Conservation (phyloP, 1,140 invertebrate genomes). For the Drosophila bocqueti region DNA sequence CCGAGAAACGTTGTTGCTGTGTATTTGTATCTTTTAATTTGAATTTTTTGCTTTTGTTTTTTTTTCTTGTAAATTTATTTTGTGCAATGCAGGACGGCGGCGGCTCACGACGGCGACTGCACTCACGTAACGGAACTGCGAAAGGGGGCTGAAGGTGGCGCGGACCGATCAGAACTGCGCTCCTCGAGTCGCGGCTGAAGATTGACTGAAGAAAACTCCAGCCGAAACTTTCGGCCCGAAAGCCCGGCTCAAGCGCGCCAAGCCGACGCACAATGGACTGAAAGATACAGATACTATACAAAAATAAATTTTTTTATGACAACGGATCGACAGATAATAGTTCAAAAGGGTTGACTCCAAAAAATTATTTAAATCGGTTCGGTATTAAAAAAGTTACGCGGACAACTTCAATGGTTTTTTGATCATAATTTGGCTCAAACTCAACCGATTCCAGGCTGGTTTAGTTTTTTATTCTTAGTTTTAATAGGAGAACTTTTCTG, state of each 20-base stretch:
- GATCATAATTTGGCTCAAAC: too few relatives aligned
- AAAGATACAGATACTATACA: too few relatives aligned
- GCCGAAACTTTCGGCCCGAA: neutral
- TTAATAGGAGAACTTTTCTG: too few relatives aligned
- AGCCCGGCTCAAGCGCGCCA: constrained; percentile 4
- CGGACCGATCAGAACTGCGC: constrained; percentile 21
- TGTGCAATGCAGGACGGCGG: constrained; percentile 32
- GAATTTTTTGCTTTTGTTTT: neutral
- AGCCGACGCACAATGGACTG: neutral
- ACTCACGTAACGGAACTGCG: constrained; percentile 58
- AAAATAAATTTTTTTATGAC: too few relatives aligned
- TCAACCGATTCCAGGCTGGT: too few relatives aligned
- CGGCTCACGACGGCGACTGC: constrained; percentile 16
- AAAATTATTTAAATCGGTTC: too few relatives aligned
- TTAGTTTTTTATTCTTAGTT: too few relatives aligned
- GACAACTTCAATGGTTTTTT: too few relatives aligned
- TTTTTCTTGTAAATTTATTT: constrained; percentile 11
- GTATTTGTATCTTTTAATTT: constrained; percentile 35
- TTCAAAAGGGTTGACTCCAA: too few relatives aligned
- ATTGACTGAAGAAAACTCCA: constrained; percentile 57
- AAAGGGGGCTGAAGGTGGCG: constrained; percentile 8
- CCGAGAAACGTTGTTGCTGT: constrained; percentile 35
- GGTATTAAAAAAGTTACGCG: too few relatives aligned
- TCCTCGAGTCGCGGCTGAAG: constrained; percentile 61
- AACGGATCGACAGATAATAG: too few relatives aligned